A percentile compares a stretch with the other conserved stretches of the same genome.
Evolutionary conservation across 2,888 invertebrate genomes (phyloP).

Genomic region (Timema podura): DNA sequence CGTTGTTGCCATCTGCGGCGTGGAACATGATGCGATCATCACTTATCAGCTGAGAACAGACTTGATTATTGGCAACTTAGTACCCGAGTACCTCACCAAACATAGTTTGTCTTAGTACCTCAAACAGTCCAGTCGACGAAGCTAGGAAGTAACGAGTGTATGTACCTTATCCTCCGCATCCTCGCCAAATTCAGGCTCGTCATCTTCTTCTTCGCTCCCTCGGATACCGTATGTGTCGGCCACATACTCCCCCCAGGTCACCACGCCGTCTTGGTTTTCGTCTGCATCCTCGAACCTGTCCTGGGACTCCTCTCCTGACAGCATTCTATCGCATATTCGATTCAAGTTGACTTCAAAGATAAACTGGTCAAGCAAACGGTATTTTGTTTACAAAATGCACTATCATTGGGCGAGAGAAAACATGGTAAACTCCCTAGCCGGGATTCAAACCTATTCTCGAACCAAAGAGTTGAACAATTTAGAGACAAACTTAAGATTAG

Average conservation of each 20-base stretch:
- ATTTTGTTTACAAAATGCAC: too few relatives aligned
- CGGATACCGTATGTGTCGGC: constrained; percentile 76
- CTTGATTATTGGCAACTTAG: too few relatives aligned
- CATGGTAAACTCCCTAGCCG: too few relatives aligned
- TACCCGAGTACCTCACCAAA: too few relatives aligned
- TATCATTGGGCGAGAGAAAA: too few relatives aligned
- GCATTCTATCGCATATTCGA: constrained; percentile 56
- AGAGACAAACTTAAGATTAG: too few relatives aligned
- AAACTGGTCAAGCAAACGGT: too few relatives aligned
- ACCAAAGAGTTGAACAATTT: too few relatives aligned
- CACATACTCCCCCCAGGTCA: constrained; percentile 90
- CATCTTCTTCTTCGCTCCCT: constrained; percentile 47
- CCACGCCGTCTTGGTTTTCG: constrained; percentile 69
- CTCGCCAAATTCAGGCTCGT: constrained; percentile 45
- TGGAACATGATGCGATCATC: constrained; percentile 86
- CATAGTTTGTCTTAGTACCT: too few relatives aligned
- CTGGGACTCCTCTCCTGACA: constrained; percentile 81
- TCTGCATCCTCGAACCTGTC: constrained; percentile 86
- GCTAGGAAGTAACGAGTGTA: not conserved
- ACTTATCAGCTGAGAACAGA: constrained; percentile 52
- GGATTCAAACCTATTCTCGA: too few relatives aligned
- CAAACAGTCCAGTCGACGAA: too few relatives aligned
- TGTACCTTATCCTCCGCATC: constrained; percentile 39
- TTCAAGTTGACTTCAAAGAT: not conserved
- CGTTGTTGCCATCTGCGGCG: constrained; percentile 78